These are phyloP conservation scores for Sebastes reedi DNA, from an alignment of 2,797 vertebrate species.

Conservation along the genomic window DNA sequence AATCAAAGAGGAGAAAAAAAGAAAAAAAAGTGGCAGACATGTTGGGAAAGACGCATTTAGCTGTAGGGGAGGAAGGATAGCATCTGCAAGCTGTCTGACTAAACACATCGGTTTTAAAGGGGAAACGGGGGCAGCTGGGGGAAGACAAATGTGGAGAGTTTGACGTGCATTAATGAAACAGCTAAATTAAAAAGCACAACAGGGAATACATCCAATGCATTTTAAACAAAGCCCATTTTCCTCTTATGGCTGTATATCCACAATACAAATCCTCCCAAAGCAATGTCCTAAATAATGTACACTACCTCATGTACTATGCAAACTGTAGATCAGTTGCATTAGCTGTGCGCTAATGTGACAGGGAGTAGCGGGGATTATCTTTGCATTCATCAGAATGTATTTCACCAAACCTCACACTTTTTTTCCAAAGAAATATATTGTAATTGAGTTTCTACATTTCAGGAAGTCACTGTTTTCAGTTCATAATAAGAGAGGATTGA, in stretches of 20 bases:
- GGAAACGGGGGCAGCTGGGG: slow-evolving; percentile 7
- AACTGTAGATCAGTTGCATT: not conserved
- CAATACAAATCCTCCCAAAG: not conserved
- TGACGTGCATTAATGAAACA: slow-evolving; percentile 31
- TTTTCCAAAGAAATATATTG: not conserved
- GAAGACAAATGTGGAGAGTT: not conserved
- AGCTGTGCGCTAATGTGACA: not conserved
- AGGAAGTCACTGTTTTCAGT: not conserved
- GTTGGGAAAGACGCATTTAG: slow-evolving; percentile 36
- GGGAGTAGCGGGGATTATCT: not conserved
- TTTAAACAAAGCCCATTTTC: not conserved
- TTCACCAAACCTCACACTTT: not conserved
- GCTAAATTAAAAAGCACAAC: slow-evolving; percentile 32
- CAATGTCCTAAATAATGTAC: not conserved
- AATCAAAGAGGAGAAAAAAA: slow-evolving; percentile 19
- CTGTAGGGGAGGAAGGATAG: slow-evolving; percentile 45
- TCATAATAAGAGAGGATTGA: not conserved
- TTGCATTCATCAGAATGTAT: not conserved
- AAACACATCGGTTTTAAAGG: slow-evolving; percentile 9
- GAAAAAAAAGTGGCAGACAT: slow-evolving; percentile 29
- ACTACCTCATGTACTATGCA: not conserved
- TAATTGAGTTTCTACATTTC: not conserved
- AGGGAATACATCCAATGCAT: not conserved
- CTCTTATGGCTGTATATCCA: not conserved
- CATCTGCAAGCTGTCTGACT: slow-evolving; percentile 54